Conservation (phyloP, 2,797 vertebrate species). For the Coreius guichenoti region DNA sequence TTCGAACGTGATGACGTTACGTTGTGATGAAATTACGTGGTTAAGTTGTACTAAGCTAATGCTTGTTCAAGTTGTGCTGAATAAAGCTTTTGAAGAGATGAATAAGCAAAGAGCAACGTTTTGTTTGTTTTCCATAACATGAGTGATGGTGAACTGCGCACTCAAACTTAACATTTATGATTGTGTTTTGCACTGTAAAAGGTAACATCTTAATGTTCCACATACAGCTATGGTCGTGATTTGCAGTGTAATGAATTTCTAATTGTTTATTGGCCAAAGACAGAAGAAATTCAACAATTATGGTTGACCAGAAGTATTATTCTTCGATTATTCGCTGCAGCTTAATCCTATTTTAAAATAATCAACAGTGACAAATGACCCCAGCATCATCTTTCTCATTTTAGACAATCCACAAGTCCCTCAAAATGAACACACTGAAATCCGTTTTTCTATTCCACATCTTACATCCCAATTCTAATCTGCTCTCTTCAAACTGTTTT, state of each 20-base stretch:
- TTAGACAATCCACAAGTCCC: constrained; percentile 62
- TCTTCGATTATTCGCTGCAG: constrained; percentile 51
- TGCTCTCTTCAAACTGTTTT: neutral
- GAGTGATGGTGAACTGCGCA: too few species aligned
- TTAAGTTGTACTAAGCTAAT: too few species aligned
- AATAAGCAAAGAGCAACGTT: too few species aligned
- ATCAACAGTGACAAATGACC: constrained; percentile 68
- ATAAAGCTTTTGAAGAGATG: too few species aligned
- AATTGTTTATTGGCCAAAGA: neutral
- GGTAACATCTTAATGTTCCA: neutral
- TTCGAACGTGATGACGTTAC: too few species aligned
- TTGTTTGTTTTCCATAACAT: too few species aligned
- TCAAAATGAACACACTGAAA: constrained; percentile 64
- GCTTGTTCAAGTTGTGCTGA: too few species aligned
- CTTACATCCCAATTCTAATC: constrained; percentile 60
- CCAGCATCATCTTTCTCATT: constrained; percentile 66
- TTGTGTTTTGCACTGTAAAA: neutral
- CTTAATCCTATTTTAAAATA: constrained; percentile 65
- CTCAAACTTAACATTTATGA: neutral
- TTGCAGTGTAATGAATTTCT: neutral
- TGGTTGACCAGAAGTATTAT: constrained; percentile 60
- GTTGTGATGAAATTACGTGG: too few species aligned
- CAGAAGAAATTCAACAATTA: constrained; percentile 34
- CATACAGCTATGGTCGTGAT: neutral
- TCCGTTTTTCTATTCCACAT: constrained; percentile 74